Evolutionary conservation across 2,113 vertebrate genomes (phyloP), one percentile per base, ranked within the genome.

Genomic region (Actenoides lindsayi): DNA sequence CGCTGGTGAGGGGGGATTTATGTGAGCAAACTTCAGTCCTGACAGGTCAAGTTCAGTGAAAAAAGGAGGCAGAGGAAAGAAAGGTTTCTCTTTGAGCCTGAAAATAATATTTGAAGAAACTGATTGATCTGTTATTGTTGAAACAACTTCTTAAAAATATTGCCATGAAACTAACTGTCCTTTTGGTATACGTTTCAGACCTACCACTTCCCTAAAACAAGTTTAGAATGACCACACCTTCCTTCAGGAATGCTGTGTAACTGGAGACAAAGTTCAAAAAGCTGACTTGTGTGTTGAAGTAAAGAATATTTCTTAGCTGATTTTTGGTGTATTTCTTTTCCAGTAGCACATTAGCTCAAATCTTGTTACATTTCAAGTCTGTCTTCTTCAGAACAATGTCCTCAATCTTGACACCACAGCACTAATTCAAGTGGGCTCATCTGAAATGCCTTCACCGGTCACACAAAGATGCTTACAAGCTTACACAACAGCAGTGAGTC

Each of bases 401-500:
- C 62, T 90, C 41, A 81, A 65, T 56, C 78, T 57, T 54, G 63
- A 79, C 63, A 90, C 51, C 33, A 74, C 41, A 50, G 63, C 67
- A 63, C 37, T 59, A 71, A 73, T 70, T 93, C 1, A 13, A 93
- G 23, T 7, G 1, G 41, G 59, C 48, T 90, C 75, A 62, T 85
- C 41, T 70, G 23, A 93, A 95, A 83, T 33, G 46, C 76, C 71
- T 83, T 93, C 64, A 60, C 88, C 88, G 90, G 91, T 92, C 83
- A 94, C 0, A 3, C 69, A 48, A 86, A 96, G 76, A 78, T 94
- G 85, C 60, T 74, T 78, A 74, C 67, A 77, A n/a, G 75, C 71
- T 93, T 93, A 83, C 53, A 71, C 54, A 96, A 77, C 78, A 77
- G 59, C 54, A 63, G n/a, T 93, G 93, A 89, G 67, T 95, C 87